phyloP scores from a whole-genome alignment of 2,113 vertebrate genomes.

The Hassar affinis region DNA sequence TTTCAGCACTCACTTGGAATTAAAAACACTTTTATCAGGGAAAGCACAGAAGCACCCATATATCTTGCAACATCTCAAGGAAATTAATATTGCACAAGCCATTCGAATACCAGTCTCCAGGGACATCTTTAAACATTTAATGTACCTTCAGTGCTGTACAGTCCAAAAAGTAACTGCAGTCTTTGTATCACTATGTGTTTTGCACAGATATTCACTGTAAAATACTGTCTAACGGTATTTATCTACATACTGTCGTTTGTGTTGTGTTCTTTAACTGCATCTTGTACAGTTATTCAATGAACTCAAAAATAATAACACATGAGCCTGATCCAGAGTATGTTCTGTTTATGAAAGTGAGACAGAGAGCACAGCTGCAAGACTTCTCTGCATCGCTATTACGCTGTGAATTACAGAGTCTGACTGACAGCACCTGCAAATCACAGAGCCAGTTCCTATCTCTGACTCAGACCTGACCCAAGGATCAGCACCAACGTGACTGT shows the following conservation, averaged over 20 bases:
- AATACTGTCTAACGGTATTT: not conserved
- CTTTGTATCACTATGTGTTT: too few relatives aligned
- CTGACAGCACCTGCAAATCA: constrained; percentile 61
- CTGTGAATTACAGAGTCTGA: constrained; percentile 56
- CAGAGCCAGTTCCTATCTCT: constrained; percentile 60
- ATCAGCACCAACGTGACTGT: constrained; percentile 13
- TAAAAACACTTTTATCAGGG: not conserved
- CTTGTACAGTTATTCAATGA: not conserved
- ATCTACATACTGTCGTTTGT: not conserved
- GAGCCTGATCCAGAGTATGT: constrained; percentile 22
- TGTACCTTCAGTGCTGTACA: not conserved
- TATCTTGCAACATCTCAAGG: not conserved
- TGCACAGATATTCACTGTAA: not conserved
- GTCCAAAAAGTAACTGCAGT: not conserved
- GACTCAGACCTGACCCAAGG: constrained; percentile 61
- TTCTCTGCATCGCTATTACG: constrained; percentile 47
- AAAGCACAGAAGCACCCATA: not conserved
- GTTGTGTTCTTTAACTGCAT: not conserved
- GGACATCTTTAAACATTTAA: not conserved
- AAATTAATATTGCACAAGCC: not conserved
- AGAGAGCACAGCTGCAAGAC: constrained; percentile 41
- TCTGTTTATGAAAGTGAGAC: constrained; percentile 63
- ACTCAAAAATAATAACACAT: not conserved
- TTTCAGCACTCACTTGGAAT: not conserved
- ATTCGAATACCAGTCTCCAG: not conserved